A percentile compares a stretch with the other conserved stretches of the same genome.
These are phyloP conservation scores for Eilema sororculum DNA, from an alignment of 2,888 invertebrate species.

Conservation along the genomic window DNA sequence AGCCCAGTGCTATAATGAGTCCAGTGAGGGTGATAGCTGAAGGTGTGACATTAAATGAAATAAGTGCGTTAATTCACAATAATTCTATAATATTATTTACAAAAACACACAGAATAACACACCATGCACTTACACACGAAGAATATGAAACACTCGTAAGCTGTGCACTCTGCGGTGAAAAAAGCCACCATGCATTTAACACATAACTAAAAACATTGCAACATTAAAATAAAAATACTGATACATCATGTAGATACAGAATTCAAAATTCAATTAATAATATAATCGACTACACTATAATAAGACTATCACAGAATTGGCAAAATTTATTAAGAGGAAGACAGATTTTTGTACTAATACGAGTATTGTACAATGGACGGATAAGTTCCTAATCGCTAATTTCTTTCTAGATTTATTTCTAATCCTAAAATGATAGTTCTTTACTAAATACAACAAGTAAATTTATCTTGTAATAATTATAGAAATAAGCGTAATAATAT, in stretches of 20 bases:
- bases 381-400: conserved; percentile 44
- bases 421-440: conserved; percentile 16
- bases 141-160: conserved; percentile 76
- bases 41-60: conserved; percentile 82
- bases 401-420: conserved; percentile 16
- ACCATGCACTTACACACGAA: conserved; percentile 86
- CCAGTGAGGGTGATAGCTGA: conserved; percentile 72
- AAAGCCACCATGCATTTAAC: conserved; percentile 76
- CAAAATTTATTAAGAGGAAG: conserved; percentile 66
- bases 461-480: conserved; percentile 27
- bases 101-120: conserved; percentile 83
- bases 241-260: conserved; percentile 55
- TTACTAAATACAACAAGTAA: conserved; percentile 21
- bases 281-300: conserved; percentile 50
- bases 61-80: conserved; percentile 84
- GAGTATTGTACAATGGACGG: conserved; percentile 70
- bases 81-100: conserved; percentile 85
- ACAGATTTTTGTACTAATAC: conserved; percentile 58
- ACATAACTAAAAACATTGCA: conserved; percentile 55
- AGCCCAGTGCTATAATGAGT: conserved; percentile 64
- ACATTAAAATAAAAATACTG: conserved; percentile 60
- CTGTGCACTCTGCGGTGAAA: conserved; percentile 80
- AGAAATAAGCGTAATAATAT: conserved; percentile 44
- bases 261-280: conserved; percentile 54
- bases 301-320: conserved; percentile 73